Evolutionary conservation across 1,140 invertebrate genomes (phyloP), one percentile per base, ranked within the genome.

Genomic region (Ephestia elutella): DNA sequence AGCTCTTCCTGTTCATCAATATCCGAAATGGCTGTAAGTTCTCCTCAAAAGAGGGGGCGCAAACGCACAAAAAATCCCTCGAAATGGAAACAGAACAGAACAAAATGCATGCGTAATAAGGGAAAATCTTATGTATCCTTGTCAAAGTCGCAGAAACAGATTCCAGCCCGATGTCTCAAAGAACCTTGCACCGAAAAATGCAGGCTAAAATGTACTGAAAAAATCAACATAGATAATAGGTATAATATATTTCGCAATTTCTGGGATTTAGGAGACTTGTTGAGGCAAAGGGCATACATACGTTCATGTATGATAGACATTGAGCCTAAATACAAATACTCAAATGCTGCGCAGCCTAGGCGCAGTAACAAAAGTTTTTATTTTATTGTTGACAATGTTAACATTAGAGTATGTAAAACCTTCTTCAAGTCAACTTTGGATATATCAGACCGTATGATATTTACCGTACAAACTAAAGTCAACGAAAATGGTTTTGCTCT

Each of bases 381-480:
- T 61, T 66, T 73, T 10, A 44, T 32, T 3, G 30, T 32, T 4
- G 54, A 70, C 3, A 54, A 25, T 13, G n/a, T 51, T n/a, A 50
- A 48, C 54, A 19, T 60, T 18, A 53, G 66, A 18, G 59, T 71
- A 10, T 71, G 66, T 53, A 71, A 74, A 60, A 60, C 59, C 11
- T 73, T 70, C 56, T 63, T 70, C 19, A 68, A 60, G 10, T 55
- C 57, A 48, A 72, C 70, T 17, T 49, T 70, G 20, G 61, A 60
- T 32, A 68, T 75, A 56, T 60, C 48, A 48, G 65, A 73, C 56
- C 57, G 63, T 15, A 54, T 56, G 38, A 56, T 75, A n/a, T 62
- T 60, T 11, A 73, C 73, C 13, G 68, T 73, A n/a, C 59, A 20
- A 71, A 66, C 53, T 49, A 78, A 67, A 51, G 48, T 2, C 61